These are phyloP conservation scores for Eristalinus aeneus DNA, from an alignment of 2,888 invertebrate genomes.

Conservation along the genomic window DNA sequence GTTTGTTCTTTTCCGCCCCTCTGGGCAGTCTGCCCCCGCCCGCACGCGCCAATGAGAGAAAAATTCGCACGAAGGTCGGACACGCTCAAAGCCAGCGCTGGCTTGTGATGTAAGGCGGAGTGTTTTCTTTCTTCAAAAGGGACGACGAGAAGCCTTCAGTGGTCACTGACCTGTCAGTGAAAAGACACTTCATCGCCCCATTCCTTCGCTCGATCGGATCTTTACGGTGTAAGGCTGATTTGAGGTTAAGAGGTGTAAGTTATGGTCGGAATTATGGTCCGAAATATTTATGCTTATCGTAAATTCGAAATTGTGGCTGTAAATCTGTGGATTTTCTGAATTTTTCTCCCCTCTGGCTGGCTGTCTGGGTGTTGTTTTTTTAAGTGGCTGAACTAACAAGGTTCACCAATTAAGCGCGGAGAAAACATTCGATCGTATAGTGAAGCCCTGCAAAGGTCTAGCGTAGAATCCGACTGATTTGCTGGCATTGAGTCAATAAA, in stretches of 20 bases:
- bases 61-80: slow-evolving; percentile 25
- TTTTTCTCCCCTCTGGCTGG: neutral
- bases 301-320: slow-evolving; percentile 6
- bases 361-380: neutral
- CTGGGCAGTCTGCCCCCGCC: too few relatives aligned
- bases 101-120: slow-evolving; percentile 22
- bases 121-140: neutral
- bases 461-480: neutral
- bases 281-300: slow-evolving; percentile 13
- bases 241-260: slow-evolving; percentile 3
- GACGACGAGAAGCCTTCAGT: neutral
- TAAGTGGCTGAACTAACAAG: neutral
- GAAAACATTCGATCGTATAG: neutral
- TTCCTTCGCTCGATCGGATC: neutral
- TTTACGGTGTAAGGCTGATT: neutral
- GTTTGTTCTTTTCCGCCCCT: neutral
- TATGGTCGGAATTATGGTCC: neutral
- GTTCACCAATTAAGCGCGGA: slow-evolving; percentile 1
- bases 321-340: slow-evolving; percentile 9
- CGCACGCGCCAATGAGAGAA: neutral
- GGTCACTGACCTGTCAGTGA: slow-evolving; percentile 25
- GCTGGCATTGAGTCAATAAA: neutral
- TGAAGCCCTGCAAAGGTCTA: neutral
- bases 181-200: neutral
- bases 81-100: neutral